Percentiles rank a stretch among this genome's conserved stretches.
Evolutionary conservation across 2,113 vertebrate species (phyloP).

Genomic region (Chlamydotis undulata): DNA sequence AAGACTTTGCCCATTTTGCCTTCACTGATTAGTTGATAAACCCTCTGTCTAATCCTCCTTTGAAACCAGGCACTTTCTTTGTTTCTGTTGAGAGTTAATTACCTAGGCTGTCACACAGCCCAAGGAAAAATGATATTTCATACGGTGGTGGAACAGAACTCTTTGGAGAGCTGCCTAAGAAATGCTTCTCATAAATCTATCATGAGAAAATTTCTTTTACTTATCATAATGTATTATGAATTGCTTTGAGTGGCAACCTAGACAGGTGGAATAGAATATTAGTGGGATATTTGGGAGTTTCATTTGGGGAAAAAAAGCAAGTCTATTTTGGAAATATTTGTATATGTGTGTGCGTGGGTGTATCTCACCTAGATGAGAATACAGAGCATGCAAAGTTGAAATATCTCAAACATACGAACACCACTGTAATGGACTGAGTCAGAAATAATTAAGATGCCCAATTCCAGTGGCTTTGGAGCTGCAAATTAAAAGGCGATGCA

Average conservation of each 20-base stretch:
- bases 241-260: conserved; percentile 41
- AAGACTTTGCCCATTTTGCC: conserved; percentile 24
- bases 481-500: background rate
- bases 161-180: conserved; percentile 55
- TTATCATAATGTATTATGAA: conserved; percentile 50
- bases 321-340: conserved; percentile 9
- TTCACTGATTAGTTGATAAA: conserved; percentile 53
- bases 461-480: background rate
- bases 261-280: conserved; percentile 1
- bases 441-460: background rate
- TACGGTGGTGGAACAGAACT: background rate
- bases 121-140: conserved; percentile 49
- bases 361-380: background rate
- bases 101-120: conserved; percentile 49
- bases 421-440: background rate
- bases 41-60: conserved; percentile 42
- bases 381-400: background rate
- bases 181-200: conserved; percentile 54
- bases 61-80: conserved; percentile 38
- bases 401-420: background rate
- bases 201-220: conserved; percentile 33
- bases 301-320: background rate
- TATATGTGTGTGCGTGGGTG: background rate
- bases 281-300: background rate
- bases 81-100: conserved; percentile 65